Conservation (phyloP, 2,113 vertebrate genomes). For the Pteronura brasiliensis region DNA sequence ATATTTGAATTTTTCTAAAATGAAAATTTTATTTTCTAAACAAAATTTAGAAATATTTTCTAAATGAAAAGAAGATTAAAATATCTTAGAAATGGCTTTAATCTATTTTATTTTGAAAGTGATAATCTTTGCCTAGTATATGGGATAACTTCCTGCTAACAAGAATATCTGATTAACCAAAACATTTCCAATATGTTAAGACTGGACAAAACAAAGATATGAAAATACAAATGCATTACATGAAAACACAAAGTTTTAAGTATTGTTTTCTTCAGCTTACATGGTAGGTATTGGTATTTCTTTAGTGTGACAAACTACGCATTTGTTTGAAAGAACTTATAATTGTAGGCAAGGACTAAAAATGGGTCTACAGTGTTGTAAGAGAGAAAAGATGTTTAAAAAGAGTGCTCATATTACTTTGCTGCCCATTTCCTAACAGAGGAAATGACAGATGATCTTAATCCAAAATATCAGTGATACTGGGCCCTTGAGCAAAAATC, state of each 20-base stretch:
- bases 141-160: not conserved
- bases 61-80: constrained; percentile 16
- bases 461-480: not conserved
- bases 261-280: not conserved
- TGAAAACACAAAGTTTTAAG: not conserved
- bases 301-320: not conserved
- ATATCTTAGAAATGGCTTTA: not conserved
- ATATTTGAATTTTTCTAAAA: no score
- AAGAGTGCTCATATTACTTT: not conserved
- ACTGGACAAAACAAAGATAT: not conserved
- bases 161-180: not conserved
- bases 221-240: not conserved
- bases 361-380: not conserved
- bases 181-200: not conserved
- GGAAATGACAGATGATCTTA: not conserved
- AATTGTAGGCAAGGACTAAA: not conserved
- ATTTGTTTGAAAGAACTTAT: not conserved
- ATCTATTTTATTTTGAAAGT: constrained; percentile 41
- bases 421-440: not conserved
- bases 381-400: not conserved
- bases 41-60: not conserved
- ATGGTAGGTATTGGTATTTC: not conserved
- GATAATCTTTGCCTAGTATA: not conserved
- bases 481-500: not conserved
- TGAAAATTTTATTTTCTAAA: no score